Conservation (phyloP, 2,888 invertebrate species). For the Stegana nigrithorax region DNA sequence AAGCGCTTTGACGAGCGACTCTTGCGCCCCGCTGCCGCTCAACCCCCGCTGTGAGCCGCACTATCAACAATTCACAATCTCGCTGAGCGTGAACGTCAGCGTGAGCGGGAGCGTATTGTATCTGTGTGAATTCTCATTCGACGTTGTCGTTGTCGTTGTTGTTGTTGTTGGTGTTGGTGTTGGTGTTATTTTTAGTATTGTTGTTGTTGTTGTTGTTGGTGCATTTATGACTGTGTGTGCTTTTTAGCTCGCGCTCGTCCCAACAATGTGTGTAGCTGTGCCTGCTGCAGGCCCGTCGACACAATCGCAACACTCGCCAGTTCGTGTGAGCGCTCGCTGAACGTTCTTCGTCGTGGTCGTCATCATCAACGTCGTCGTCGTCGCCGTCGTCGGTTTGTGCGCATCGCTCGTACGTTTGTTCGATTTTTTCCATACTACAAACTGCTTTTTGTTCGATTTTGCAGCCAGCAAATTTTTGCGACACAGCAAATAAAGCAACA, state of each 20-base stretch:
- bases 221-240: no score
- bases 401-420: neutral
- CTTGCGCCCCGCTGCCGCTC: neutral
- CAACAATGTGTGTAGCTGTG: no score
- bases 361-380: neutral
- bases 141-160: neutral
- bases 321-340: constrained; percentile 9
- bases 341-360: neutral
- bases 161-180: neutral
- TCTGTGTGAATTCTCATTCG: constrained; percentile 10
- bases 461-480: no score
- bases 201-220: no score
- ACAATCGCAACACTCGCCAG: constrained; percentile 5
- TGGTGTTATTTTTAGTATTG: no score
- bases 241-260: no score
- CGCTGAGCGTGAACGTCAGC: constrained; percentile 23
- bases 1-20: constrained; percentile 42
- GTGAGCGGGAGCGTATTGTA: constrained; percentile 22
- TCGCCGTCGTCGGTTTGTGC: neutral
- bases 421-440: no score
- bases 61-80: no score
- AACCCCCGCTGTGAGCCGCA: neutral
- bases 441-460: constrained; percentile 15
- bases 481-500: neutral
- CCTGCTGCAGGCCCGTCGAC: no score